These are phyloP conservation scores for Drosophila setosimentum DNA, from an alignment of 2,888 invertebrate species.

Conservation along the genomic window DNA sequence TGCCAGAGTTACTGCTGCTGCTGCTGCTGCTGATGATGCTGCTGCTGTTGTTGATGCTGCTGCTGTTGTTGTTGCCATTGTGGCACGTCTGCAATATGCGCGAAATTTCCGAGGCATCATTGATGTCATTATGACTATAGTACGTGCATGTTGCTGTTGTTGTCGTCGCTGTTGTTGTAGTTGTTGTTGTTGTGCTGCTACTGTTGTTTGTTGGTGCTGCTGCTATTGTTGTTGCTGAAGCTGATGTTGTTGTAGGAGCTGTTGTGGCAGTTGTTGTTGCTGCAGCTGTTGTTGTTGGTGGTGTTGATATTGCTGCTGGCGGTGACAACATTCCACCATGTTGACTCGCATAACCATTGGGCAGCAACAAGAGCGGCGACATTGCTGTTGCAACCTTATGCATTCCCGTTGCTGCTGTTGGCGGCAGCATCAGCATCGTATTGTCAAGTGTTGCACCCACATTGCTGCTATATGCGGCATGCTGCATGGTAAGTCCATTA, in stretches of 20 bases:
- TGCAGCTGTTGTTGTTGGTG: constrained; percentile 18
- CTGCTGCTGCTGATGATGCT: not conserved
- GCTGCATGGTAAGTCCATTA: constrained; percentile 58
- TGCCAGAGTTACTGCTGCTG: constrained; percentile 2
- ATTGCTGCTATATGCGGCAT: constrained; percentile 68
- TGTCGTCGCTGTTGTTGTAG: constrained; percentile 18
- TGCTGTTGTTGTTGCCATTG: constrained; percentile 81
- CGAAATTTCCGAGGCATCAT: constrained; percentile 85
- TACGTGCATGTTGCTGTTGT: constrained; percentile 43
- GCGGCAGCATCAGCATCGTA: constrained; percentile 41
- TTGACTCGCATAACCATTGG: constrained; percentile 58
- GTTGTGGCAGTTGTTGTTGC: constrained; percentile 12
- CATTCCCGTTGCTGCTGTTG: constrained; percentile 23
- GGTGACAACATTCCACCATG: constrained; percentile 55
- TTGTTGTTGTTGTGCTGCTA: constrained; percentile 9
- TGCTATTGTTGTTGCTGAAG: constrained; percentile 12
- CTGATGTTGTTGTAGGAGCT: constrained; percentile 11
- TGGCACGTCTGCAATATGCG: constrained; percentile 85
- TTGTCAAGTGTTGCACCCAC: constrained; percentile 39
- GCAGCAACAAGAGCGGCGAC: constrained; percentile 47
- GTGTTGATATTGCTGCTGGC: constrained; percentile 36
- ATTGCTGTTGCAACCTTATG: constrained; percentile 31
- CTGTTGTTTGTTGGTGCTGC: constrained; percentile 1
- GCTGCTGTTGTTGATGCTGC: constrained; percentile 9
- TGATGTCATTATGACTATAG: constrained; percentile 83